Evolutionary conservation across 2,113 vertebrate species (phyloP).

Genomic region (Grallaria varia): DNA sequence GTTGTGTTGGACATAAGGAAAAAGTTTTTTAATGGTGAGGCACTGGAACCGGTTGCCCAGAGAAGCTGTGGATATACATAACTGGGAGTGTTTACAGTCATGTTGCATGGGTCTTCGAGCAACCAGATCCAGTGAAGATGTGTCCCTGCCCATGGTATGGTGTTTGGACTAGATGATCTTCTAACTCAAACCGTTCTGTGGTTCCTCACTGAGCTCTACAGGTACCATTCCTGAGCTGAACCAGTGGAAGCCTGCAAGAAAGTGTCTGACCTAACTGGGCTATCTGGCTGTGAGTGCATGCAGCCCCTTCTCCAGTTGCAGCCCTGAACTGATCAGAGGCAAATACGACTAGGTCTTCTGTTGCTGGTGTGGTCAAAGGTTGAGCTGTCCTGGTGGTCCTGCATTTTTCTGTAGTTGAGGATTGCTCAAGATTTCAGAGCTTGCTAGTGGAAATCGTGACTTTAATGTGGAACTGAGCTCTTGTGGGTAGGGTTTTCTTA

Average conservation of each 20-base stretch:
- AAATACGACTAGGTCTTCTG: background rate
- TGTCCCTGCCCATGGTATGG: background rate
- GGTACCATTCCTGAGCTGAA: background rate
- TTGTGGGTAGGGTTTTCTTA: background rate
- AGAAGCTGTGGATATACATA: background rate
- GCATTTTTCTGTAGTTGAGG: background rate
- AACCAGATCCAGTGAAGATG: background rate
- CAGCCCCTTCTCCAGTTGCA: background rate
- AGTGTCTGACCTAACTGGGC: background rate
- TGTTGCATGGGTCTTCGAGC: background rate
- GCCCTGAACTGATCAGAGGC: background rate
- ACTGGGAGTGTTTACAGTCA: background rate
- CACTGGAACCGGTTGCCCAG: background rate
- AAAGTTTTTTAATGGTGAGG: background rate
- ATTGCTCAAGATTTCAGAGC: background rate
- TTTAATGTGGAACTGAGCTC: background rate
- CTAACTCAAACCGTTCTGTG: background rate
- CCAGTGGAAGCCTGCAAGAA: background rate
- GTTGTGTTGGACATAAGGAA: background rate
- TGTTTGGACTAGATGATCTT: background rate
- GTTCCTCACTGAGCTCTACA: background rate
- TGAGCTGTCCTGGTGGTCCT: background rate
- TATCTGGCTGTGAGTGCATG: background rate
- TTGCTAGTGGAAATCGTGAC: background rate
- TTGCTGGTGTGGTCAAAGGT: background rate